These are phyloP conservation scores for Chelonus formosanus DNA, from an alignment of 2,888 invertebrate species.

Conservation along the genomic window DNA sequence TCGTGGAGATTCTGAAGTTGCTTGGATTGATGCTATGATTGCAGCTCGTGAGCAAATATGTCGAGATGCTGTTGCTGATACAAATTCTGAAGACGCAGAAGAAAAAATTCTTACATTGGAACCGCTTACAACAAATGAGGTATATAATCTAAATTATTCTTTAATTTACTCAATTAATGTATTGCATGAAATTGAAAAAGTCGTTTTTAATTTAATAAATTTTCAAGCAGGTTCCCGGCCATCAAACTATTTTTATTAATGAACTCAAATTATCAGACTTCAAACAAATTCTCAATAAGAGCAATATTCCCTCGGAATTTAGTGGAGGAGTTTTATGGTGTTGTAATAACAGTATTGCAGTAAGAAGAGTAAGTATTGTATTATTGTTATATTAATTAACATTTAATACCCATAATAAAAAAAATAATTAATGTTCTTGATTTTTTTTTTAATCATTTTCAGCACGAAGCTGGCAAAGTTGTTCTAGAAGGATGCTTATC, in stretches of 20 bases:
- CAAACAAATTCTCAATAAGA: slow-evolving; percentile 79
- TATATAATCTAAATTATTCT: slow-evolving; percentile 38
- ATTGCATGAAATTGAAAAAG: too few relatives aligned
- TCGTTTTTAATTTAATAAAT: background rate
- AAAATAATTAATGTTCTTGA: slow-evolving; percentile 9
- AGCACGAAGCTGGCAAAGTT: slow-evolving; percentile 92
- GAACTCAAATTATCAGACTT: slow-evolving; percentile 92
- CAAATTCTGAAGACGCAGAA: slow-evolving; percentile 66
- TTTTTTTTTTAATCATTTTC: slow-evolving; percentile 58
- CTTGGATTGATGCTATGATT: slow-evolving; percentile 90
- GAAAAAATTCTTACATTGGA: slow-evolving; percentile 75
- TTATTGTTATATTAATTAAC: background rate
- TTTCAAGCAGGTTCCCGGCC: slow-evolving; percentile 69
- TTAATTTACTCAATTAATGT: background rate
- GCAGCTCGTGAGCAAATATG: slow-evolving; percentile 66
- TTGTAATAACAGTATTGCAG: slow-evolving; percentile 88
- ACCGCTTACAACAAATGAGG: slow-evolving; percentile 68
- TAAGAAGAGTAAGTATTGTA: slow-evolving; percentile 75
- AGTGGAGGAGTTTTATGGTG: slow-evolving; percentile 93
- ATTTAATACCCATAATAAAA: background rate
- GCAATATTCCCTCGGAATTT: slow-evolving; percentile 86
- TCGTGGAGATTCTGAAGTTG: slow-evolving; percentile 90
- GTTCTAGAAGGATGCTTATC: slow-evolving; percentile 93
- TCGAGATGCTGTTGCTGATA: slow-evolving; percentile 71
- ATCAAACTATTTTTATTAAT: slow-evolving; percentile 90